Base-by-base conservation (phyloP, 2,113 vertebrate genomes). In the Orycteropus afer region DNA sequence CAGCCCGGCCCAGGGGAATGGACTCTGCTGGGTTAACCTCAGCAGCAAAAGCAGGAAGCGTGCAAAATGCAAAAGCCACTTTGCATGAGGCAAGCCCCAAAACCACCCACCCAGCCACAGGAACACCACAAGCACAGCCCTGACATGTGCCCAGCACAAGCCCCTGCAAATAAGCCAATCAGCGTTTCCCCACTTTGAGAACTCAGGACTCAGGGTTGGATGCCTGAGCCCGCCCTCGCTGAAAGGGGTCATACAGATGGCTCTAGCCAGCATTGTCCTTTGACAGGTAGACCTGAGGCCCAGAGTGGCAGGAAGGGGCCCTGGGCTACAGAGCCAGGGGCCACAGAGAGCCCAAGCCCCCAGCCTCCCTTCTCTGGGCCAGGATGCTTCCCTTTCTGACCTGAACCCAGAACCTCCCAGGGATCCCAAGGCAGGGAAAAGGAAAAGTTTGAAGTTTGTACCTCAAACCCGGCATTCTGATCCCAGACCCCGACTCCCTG, bases 61-160 rank as follows among this genome's bases (percentile, higher is more conserved):
- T 57, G 84, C 59, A 82, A 93, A 92, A 74, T 65, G 76, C 89
- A 80, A 89, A 96, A 91, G 20, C 49, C 65, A 73, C 59, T 37
- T 25, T 67, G 81, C 55, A 34, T 34, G 69, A 67, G 71, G 34
- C 73, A 96, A 37, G 88, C 34, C 71, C 51, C 55, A 34, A 76
- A 45, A 5, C 49, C 53, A 1, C 87, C 71, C n/a, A 14, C 59
- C 53, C 37, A 76, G 51, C 90, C 34, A 0, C 84, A 59, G 80
- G 57, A 67, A 42, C 47, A 55, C 40, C 20, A 3, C 82, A 71
- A 53, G 73, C 61, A 57, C 80, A 32, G 40, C 57, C 55, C 73
- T 7, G 34, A 29, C 76, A 1, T 29, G 2, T 8, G 9, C 65
- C n/a, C 7, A 7, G 81, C 59, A 42, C 45, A 40, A 63, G 53